Conservation (phyloP, 1,140 invertebrate species). For the Eufriesea mexicana region DNA sequence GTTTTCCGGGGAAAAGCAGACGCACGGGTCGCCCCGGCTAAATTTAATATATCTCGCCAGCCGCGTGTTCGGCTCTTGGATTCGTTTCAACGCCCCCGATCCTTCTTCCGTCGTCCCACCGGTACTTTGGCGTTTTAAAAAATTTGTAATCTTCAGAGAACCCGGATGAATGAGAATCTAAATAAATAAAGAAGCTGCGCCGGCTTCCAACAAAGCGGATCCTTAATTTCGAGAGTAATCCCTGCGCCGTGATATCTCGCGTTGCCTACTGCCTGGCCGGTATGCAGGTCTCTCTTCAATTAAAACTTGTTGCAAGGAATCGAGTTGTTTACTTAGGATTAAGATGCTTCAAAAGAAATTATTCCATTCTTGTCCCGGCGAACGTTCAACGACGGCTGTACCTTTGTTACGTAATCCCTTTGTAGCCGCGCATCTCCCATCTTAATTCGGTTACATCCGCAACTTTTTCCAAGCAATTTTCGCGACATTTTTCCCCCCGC, state of each 20-base stretch:
- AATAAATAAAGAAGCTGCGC: slow-evolving; percentile 1
- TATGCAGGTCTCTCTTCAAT: slow-evolving; percentile 16
- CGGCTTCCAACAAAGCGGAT: not conserved
- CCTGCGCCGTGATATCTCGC: not conserved
- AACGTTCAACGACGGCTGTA: not conserved
- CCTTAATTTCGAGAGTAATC: slow-evolving; percentile 19
- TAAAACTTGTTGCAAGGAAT: slow-evolving; percentile 25
- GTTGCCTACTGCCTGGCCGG: not conserved
- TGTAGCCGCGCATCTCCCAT: not conserved
- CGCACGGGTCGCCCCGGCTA: not conserved
- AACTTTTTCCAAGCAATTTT: not conserved
- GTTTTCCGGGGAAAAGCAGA: not conserved
- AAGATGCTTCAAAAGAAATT: slow-evolving; percentile 16
- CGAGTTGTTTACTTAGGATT: slow-evolving; percentile 25
- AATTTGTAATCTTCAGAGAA: not conserved
- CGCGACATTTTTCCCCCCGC: not conserved
- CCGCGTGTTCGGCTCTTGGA: not conserved
- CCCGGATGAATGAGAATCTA: slow-evolving; percentile 7
- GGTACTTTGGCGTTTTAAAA: not conserved
- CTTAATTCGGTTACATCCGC: not conserved
- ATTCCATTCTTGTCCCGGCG: not conserved
- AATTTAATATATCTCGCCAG: not conserved
- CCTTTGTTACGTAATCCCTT: not conserved
- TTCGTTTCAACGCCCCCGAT: not conserved
- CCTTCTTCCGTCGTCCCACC: no score